These are phyloP conservation scores for Hippasteria phrygiana DNA, from an alignment of 53 echinoderm and acorn worm genomes.

Conservation along the genomic window DNA sequence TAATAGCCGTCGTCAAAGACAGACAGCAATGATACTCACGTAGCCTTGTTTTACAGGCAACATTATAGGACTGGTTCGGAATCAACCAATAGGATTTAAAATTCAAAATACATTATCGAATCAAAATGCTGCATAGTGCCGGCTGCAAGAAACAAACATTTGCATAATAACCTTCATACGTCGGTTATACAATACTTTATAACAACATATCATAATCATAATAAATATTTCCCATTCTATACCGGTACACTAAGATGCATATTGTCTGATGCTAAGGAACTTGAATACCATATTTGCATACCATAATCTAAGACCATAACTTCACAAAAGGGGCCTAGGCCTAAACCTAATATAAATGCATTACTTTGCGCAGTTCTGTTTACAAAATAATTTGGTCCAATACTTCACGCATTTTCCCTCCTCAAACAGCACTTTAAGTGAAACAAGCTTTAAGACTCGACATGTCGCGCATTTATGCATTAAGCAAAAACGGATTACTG, in stretches of 20 bases:
- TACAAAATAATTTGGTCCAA: conserved; percentile 40
- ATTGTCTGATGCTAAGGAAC: no score
- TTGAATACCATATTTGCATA: not conserved
- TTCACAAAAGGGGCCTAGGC: not conserved
- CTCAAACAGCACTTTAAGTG: not conserved
- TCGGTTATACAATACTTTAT: not conserved
- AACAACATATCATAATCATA: not conserved
- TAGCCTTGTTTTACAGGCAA: no score
- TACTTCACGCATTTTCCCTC: conserved; percentile 1
- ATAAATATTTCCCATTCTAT: no score
- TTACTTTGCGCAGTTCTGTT: not conserved
- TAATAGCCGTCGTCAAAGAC: no score
- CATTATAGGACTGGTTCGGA: no score
- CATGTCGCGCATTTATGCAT: not conserved
- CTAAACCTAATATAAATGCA: not conserved
- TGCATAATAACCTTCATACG: not conserved
- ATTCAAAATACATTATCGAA: no score
- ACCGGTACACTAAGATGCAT: no score
- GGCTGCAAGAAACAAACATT: not conserved
- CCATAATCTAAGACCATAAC: not conserved
- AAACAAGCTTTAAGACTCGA: not conserved
- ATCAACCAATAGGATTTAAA: no score
- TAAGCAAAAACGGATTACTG: not conserved
- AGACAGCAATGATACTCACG: no score
- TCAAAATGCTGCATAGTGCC: not conserved